Conservation (phyloP, 2,888 invertebrate genomes). For the Trichopria drosophilae region DNA sequence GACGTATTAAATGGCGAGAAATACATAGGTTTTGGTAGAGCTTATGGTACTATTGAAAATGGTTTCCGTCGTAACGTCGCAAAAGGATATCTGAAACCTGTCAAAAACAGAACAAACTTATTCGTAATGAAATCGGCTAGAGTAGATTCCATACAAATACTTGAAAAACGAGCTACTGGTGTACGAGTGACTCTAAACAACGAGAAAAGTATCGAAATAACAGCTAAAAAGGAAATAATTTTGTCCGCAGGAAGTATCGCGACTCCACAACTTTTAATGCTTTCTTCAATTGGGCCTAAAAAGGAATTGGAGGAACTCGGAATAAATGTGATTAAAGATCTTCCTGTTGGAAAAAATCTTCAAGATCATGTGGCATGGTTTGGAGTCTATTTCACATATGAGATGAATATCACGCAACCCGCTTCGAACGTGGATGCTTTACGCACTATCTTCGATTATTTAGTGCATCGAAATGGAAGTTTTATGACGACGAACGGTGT, state of each 20-base stretch:
- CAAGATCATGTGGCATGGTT: slow-evolving; percentile 79
- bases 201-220: slow-evolving; percentile 71
- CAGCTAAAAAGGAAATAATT: slow-evolving; percentile 84
- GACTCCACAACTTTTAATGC: slow-evolving; percentile 90
- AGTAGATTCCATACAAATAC: slow-evolving; percentile 63
- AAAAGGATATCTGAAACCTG: slow-evolving; percentile 58
- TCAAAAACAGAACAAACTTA: slow-evolving; percentile 63
- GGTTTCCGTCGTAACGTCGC: slow-evolving; percentile 58
- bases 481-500: slow-evolving; percentile 57
- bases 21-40: slow-evolving; percentile 60
- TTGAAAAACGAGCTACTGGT: slow-evolving; percentile 57
- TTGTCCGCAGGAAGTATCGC: slow-evolving; percentile 90
- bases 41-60: slow-evolving; percentile 59
- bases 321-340: slow-evolving; percentile 79
- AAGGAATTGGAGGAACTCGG: slow-evolving; percentile 71
- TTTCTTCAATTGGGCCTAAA: slow-evolving; percentile 84
- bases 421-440: slow-evolving; percentile 20
- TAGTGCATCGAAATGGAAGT: slow-evolving; percentile 58
- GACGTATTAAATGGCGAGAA: slow-evolving; percentile 55
- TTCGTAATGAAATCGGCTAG: slow-evolving; percentile 64
- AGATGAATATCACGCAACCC: slow-evolving; percentile 29
- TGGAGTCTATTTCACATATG: slow-evolving; percentile 35
- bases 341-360: slow-evolving; percentile 82
- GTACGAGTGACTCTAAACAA: slow-evolving; percentile 61
- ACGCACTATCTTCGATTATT: slow-evolving; percentile 53